phyloP scores from a whole-genome alignment of 2,113 vertebrate species.

The Gymnorhina tibicen region DNA sequence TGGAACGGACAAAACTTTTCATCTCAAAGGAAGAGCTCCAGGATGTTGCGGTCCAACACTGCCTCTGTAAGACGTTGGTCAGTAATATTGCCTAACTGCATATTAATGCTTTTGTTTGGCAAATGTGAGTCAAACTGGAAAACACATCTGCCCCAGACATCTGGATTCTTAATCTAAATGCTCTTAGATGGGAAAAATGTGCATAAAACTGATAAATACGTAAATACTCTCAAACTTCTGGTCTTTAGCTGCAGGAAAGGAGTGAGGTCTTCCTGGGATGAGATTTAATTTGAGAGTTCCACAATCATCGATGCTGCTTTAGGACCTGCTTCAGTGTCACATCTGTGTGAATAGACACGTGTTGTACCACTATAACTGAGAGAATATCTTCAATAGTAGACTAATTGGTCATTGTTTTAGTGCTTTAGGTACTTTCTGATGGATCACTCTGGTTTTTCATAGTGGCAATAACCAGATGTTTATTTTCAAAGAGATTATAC shows the following conservation, averaged over 20 bases:
- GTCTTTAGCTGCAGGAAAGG: background rate
- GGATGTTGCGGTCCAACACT: background rate
- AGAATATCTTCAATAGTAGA: background rate
- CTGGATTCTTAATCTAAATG: background rate
- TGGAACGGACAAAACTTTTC: background rate
- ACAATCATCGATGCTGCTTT: background rate
- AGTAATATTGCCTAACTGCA: background rate
- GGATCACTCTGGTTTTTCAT: background rate
- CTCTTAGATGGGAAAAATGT: background rate
- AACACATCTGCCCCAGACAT: background rate
- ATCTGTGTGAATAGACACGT: accelerated
- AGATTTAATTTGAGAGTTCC: background rate
- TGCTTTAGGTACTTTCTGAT: background rate
- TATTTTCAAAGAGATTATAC: background rate
- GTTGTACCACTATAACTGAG: background rate
- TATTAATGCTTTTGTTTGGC: background rate
- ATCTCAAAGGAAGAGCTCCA: background rate
- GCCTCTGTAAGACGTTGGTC: background rate
- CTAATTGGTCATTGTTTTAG: background rate
- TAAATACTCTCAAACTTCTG: background rate
- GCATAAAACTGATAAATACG: background rate
- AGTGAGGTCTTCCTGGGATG: background rate
- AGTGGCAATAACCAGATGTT: background rate
- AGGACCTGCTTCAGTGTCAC: background rate
- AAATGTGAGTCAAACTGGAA: background rate